Conservation (phyloP, 1,140 invertebrate genomes). For the Pseudomyrmex gracilis region DNA sequence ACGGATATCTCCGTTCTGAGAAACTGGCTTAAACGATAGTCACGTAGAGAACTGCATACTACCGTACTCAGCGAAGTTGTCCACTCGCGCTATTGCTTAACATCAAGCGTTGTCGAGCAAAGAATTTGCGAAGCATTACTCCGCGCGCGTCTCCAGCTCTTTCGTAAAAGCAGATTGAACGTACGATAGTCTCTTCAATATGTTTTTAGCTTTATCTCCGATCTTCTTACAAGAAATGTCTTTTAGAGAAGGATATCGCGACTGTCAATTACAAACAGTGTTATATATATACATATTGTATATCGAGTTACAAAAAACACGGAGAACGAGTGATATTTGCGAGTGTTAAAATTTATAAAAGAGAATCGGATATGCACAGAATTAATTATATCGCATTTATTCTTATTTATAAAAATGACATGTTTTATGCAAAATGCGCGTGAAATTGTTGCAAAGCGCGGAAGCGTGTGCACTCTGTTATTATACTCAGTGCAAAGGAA, state of each 20-base stretch:
- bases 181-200: not conserved
- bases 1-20: constrained; percentile 52
- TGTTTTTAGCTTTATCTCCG: not conserved
- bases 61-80: constrained; percentile 50
- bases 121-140: constrained; percentile 40
- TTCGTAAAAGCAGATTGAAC: constrained; percentile 24
- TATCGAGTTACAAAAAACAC: no score
- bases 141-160: constrained; percentile 29
- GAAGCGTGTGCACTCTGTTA: constrained; percentile 11
- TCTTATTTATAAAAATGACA: not conserved
- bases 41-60: constrained; percentile 61
- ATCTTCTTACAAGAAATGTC: not conserved
- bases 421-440: not conserved
- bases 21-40: constrained; percentile 68
- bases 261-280: not conserved
- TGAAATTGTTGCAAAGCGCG: not conserved
- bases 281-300: no score
- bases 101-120: constrained; percentile 51
- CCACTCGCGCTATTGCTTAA: constrained; percentile 53
- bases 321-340: not conserved
- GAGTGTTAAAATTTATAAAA: not conserved
- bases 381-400: not conserved
- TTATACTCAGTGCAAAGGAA: not conserved
- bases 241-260: not conserved
- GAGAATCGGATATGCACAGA: no score